Evolutionary conservation across 53 echinoderm and acorn worm species (phyloP).

Genomic region (Holothuria scabra): DNA sequence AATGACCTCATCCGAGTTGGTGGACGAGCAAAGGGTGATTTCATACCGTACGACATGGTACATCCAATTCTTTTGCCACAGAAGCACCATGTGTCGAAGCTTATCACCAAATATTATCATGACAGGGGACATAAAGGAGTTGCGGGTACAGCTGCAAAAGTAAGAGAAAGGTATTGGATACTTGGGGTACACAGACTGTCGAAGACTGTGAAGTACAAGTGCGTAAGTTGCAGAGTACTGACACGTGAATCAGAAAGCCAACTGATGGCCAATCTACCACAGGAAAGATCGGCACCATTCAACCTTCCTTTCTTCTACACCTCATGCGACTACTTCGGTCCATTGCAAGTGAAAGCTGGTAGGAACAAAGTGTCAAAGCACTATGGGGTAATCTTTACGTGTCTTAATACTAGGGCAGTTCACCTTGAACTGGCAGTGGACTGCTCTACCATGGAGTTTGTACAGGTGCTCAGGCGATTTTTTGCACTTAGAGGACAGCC

Average conservation of each 20-base stretch:
- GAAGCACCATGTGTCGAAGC: no score
- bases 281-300: slow-evolving; percentile 34
- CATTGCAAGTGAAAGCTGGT: no score
- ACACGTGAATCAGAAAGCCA: slow-evolving; percentile 41
- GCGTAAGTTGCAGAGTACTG: no score
- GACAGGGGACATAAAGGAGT: slow-evolving; percentile 56
- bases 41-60: slow-evolving; percentile 7
- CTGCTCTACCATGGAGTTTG: slow-evolving; percentile 60
- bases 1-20: slow-evolving; percentile 31
- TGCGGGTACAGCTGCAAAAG: slow-evolving; percentile 51
- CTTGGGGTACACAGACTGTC: no score
- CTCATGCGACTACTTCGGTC: no score
- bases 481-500: slow-evolving; percentile 59
- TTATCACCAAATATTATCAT: slow-evolving; percentile 60
- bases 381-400: slow-evolving; percentile 64
- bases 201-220: slow-evolving; percentile 47
- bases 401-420: slow-evolving; percentile 60
- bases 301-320: slow-evolving; percentile 45
- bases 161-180: slow-evolving; percentile 61
- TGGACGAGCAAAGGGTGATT: slow-evolving; percentile 13
- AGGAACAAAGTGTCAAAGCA: slow-evolving; percentile 47
- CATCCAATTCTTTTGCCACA: no score
- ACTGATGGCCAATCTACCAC: slow-evolving; percentile 53
- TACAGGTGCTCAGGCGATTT: slow-evolving; percentile 53
- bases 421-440: slow-evolving; percentile 59